phyloP scores from a whole-genome alignment of 2,888 invertebrate species.

The Apodemia duryi region DNA sequence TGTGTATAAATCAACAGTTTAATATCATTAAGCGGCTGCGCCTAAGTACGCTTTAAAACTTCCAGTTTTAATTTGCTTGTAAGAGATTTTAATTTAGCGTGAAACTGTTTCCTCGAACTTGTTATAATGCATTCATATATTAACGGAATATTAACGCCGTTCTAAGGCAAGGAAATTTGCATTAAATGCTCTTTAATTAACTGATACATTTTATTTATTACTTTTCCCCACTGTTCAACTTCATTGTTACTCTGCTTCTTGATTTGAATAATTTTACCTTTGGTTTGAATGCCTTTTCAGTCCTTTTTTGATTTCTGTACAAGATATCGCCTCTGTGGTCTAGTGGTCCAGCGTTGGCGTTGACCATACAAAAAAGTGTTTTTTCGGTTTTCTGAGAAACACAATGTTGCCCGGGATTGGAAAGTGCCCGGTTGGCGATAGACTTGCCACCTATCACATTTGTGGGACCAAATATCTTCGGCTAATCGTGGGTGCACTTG shows the following conservation, averaged over 20 bases:
- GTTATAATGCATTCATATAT: constrained; percentile 60
- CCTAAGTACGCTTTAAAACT: constrained; percentile 64
- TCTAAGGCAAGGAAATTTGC: neutral
- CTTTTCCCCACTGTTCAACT: constrained; percentile 2
- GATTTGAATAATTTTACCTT: neutral
- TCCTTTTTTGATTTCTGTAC: too few species aligned
- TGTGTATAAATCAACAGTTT: constrained; percentile 68
- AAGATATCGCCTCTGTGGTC: too few species aligned
- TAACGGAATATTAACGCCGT: constrained; percentile 49
- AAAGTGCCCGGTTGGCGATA: too few species aligned
- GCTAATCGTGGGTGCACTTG: too few species aligned
- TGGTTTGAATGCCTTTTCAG: neutral
- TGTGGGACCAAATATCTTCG: too few species aligned
- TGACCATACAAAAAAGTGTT: too few species aligned
- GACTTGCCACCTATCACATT: too few species aligned
- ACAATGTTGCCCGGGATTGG: too few species aligned
- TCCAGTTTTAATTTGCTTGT: constrained; percentile 61
- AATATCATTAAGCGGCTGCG: constrained; percentile 63
- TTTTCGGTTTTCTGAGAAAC: too few species aligned
- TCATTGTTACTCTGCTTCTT: constrained; percentile 6
- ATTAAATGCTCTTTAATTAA: constrained; percentile 11
- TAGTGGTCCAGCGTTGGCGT: too few species aligned
- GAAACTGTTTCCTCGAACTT: constrained; percentile 61
- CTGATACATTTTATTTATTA: constrained; percentile 14
- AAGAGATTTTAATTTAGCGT: constrained; percentile 66